These are phyloP conservation scores for Delichon dasypus DNA, from an alignment of 2,797 vertebrate genomes.

Conservation along the genomic window DNA sequence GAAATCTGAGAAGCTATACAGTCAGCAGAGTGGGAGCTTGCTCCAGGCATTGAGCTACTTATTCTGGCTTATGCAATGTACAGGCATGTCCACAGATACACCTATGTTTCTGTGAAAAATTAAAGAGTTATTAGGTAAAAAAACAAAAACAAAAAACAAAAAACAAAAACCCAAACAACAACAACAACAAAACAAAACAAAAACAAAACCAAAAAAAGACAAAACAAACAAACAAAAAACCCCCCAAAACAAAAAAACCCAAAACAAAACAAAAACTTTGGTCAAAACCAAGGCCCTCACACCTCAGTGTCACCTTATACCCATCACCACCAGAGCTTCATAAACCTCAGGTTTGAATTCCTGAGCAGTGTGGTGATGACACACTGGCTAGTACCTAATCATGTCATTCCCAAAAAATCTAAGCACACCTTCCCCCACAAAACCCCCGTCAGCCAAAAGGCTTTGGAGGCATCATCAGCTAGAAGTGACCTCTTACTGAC, in stretches of 20 bases:
- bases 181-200: too few species aligned
- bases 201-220: too few species aligned
- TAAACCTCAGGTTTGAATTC: neutral
- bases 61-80: neutral
- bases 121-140: neutral
- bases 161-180: too few species aligned
- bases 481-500: neutral
- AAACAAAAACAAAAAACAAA: neutral
- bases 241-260: too few species aligned
- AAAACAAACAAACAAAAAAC: too few species aligned
- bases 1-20: neutral
- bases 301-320: neutral
- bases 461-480: neutral
- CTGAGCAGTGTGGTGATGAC: neutral
- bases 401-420: neutral
- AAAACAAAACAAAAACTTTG: neutral
- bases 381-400: neutral
- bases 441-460: neutral
- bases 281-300: neutral
- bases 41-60: neutral
- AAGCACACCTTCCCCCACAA: rapidly evolving
- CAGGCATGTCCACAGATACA: neutral
- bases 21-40: neutral
- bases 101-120: neutral
- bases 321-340: neutral